Evolutionary conservation across 2,888 invertebrate genomes (phyloP), one percentile per base, ranked within the genome.

Genomic region (Drosophila planitibia): DNA sequence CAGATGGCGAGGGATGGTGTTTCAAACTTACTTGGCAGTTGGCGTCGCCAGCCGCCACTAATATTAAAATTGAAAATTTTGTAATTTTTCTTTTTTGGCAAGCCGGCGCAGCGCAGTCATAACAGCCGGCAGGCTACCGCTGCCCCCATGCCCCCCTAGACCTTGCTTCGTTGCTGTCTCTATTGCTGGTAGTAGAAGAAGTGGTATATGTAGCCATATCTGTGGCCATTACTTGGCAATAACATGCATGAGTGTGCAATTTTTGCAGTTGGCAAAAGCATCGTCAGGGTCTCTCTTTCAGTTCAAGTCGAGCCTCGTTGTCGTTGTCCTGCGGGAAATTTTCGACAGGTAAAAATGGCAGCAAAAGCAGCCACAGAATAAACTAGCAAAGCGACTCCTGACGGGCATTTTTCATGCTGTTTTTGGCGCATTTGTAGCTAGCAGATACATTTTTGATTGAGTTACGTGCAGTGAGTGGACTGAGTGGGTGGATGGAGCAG

Each of bases 61-160:
- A 90, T 88, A 88, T 88, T 88, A 90, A 88, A 88, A 88, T 88
- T 88, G 88, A 90, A 88, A 90, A 89, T 89, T 88, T 85, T 86
- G 85, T 90, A 90, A 90, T 87, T 90, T 87, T 90, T 87, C 86
- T 70, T 64, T 65, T 81, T 90, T 84, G 90, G 83, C 88, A 87
- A 85, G 80, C 76, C 74, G 84, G 80, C 74, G 60, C 90, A 77
- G 90, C 85, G 74, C 83, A 85, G 85, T 88, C 89, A 90, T 90
- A 90, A 90, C 86, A 83, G 86, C 90, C 85, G 78, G 79, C 71
- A 74, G 71, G 69, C 66, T 70, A n/a, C 14, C 14, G 14, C 44
- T n/a, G 32, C 22, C 4, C 0, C n/a, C n/a, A 41, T 3, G 10
- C 4, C 30, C 22, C 9, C 1, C 44, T 12, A 28, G 37, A 14